A percentile compares a stretch with the other conserved stretches of the same genome.
phyloP scores from a whole-genome alignment of 2,797 vertebrate genomes.

The Momotus momota region DNA sequence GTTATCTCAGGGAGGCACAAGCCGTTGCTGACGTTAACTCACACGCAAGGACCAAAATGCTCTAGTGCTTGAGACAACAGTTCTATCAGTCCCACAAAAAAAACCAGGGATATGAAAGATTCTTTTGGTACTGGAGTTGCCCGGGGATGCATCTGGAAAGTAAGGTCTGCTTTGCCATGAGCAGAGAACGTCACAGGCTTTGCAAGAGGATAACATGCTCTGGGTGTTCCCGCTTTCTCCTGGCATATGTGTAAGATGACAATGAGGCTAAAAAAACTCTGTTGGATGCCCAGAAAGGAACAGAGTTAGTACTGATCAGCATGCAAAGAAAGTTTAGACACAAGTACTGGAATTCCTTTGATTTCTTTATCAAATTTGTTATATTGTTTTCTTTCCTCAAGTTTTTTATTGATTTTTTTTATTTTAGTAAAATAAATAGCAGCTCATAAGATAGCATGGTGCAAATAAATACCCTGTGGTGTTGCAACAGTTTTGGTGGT shows the following conservation, averaged over 20 bases:
- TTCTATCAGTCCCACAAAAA: background rate
- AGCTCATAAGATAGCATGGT: background rate
- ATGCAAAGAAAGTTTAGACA: background rate
- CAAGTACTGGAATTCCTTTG: background rate
- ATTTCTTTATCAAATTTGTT: background rate
- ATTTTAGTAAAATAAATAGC: conserved; percentile 37
- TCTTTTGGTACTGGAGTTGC: background rate
- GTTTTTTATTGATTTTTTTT: background rate
- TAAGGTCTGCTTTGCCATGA: background rate
- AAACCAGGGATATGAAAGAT: background rate
- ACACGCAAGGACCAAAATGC: background rate
- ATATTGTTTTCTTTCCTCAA: conserved; percentile 48
- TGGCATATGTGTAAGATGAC: background rate
- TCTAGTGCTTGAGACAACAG: background rate
- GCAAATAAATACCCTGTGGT: background rate
- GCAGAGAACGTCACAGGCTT: background rate
- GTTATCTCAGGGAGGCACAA: background rate
- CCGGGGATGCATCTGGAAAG: background rate
- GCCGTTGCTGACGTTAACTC: background rate
- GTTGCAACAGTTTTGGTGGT: background rate
- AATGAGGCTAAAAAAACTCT: background rate
- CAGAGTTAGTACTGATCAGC: background rate
- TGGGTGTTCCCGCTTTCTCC: background rate
- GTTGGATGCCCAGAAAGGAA: background rate
- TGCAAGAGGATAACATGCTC: background rate